Conservation (phyloP, 2,888 invertebrate genomes). For the Rhingia campestris region DNA sequence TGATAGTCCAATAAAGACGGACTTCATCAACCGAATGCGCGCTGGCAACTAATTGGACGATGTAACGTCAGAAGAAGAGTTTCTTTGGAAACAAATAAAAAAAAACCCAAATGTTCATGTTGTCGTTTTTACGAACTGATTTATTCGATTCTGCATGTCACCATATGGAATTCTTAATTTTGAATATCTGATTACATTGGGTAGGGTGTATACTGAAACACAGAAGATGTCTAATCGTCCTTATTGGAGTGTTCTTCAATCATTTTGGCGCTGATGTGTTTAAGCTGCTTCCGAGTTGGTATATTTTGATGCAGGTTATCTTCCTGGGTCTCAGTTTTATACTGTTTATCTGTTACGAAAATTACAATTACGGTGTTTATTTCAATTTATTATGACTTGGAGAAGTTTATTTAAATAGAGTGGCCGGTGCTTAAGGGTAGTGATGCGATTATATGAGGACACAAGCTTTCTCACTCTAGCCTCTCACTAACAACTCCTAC, state of each 20-base stretch:
- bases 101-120: slow-evolving; percentile 12
- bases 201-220: background rate
- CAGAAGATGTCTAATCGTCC: slow-evolving; percentile 76
- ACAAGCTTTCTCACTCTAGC: too few relatives aligned
- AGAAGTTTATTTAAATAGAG: too few relatives aligned
- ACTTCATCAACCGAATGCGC: slow-evolving; percentile 15
- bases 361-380: background rate
- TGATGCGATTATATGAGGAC: too few relatives aligned
- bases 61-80: slow-evolving; percentile 5
- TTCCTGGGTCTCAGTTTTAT: slow-evolving; percentile 35
- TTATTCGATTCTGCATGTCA: slow-evolving; percentile 11
- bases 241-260: slow-evolving; percentile 80
- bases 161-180: slow-evolving; percentile 41
- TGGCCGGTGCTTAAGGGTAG: too few relatives aligned
- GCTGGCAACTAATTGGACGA: slow-evolving; percentile 45
- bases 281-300: slow-evolving; percentile 80
- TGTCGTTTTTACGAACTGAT: slow-evolving; percentile 13
- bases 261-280: slow-evolving; percentile 79
- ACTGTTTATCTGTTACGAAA: slow-evolving; percentile 19
- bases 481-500: too few relatives aligned
- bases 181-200: slow-evolving; percentile 1
- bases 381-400: too few relatives aligned
- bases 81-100: slow-evolving; percentile 16
- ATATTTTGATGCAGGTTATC: slow-evolving; percentile 75
- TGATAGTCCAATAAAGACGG: slow-evolving; percentile 33